Evolutionary conservation across 2,797 vertebrate species (phyloP), one percentile per base, ranked within the genome.

Genomic region (Poeciliopsis paucimaculata): DNA sequence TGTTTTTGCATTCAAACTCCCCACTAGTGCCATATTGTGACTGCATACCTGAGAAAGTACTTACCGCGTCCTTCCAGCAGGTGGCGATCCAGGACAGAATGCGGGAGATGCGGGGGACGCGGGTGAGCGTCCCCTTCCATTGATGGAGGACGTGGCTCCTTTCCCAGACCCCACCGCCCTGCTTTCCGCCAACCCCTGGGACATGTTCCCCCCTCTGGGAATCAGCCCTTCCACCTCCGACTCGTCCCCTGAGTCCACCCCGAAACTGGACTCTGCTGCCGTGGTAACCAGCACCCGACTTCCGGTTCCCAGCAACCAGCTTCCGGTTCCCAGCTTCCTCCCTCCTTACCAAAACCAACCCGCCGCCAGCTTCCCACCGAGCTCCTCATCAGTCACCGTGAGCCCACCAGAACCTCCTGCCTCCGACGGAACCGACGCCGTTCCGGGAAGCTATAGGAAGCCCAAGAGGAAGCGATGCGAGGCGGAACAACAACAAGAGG

Each of bases 331-430:
- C 34, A 0, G 80, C 77, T 77, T 18, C 62, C 73, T 94, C 7
- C 81, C 89, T 0, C 90, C 91, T 0, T 94, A 90, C 82, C 94
- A 94, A 90, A 88, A 77, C 28, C 84, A 41, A 1, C 82, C 10
- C 1, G 2, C 34, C 62, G 18, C 10, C 31, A 2, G 28, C 39
- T 20, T 11, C 28, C 9, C 34, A 31, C n/a, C 28, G 10, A 0
- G 28, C 26, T 4, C 80, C 28, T 15, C 60, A 18, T 28, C 78
- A 0, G 0, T 51, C 7, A 41, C 34, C 5, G 11, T 1, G 11
- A 86, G 43, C 73, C 68, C 46, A 12, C 46, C 77, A 11, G 74
- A 75, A 41, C 13, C 41, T 2, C 72, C n/a, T 3, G 36, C 13
- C 16, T 49, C 72, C 31, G 31, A 74, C 1, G 0, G 20, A 18